Evolutionary conservation across 1,140 invertebrate genomes (phyloP).

Genomic region (Hypsibius dujardini): DNA sequence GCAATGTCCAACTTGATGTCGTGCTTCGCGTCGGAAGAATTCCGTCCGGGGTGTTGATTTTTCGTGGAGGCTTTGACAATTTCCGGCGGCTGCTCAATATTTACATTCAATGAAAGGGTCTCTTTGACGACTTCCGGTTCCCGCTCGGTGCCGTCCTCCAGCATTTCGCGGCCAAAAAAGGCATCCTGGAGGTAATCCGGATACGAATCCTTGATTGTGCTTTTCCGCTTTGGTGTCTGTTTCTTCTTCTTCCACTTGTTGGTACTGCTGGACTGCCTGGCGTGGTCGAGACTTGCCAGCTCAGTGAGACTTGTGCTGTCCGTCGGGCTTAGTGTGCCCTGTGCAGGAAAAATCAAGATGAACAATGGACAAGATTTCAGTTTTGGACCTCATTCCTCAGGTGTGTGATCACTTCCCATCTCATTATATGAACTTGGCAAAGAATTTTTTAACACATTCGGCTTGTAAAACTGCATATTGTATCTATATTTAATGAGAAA

Average conservation of each 20-base stretch:
- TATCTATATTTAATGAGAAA: not conserved
- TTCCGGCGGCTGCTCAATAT: not conserved
- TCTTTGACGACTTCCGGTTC: not conserved
- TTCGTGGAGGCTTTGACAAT: no score
- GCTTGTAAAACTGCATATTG: no score
- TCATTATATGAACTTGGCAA: no score
- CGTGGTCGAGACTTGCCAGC: not conserved
- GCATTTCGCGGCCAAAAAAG: not conserved
- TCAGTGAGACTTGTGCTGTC: not conserved
- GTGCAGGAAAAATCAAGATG: not conserved
- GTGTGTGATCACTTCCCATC: no score
- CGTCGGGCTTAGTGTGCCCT: slow-evolving; percentile 6
- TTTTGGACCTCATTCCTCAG: no score
- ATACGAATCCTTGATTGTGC: not conserved
- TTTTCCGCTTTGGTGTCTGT: not conserved
- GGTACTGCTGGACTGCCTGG: not conserved
- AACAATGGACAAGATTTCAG: not conserved
- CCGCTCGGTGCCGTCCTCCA: not conserved
- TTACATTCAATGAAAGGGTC: not conserved
- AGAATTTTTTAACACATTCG: no score
- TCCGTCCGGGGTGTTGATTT: no score
- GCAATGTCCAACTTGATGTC: not conserved
- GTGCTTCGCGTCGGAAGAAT: no score
- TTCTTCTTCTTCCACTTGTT: slow-evolving; percentile 5
- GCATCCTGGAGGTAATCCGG: slow-evolving; percentile 15